Evolutionary conservation across 2,113 vertebrate genomes (phyloP).

Genomic region (Carassius auratus): DNA sequence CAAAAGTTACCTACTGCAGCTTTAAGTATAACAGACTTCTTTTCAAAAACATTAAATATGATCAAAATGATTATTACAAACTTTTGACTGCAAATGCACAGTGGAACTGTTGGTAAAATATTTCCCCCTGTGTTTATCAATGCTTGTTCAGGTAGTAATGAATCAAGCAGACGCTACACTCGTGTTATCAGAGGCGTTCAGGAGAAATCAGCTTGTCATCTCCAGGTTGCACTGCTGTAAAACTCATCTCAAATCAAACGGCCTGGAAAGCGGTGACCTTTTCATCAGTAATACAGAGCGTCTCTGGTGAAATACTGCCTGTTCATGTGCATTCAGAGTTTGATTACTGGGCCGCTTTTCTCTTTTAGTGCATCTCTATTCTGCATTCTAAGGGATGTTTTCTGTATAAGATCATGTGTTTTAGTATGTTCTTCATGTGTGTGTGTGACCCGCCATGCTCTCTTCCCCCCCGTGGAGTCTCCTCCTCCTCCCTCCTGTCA

Average conservation of each 20-base stretch:
- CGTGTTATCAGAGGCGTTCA: neutral
- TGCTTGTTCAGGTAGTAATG: too few species aligned
- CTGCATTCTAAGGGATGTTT: neutral
- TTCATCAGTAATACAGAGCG: neutral
- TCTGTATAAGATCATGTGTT: neutral
- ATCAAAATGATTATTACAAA: too few species aligned
- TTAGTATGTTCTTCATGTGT: neutral
- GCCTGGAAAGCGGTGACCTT: constrained; percentile 10
- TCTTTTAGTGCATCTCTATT: neutral
- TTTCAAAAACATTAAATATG: too few species aligned
- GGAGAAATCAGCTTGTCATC: neutral
- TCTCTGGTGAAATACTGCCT: neutral
- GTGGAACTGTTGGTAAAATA: too few species aligned
- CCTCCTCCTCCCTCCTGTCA: neutral
- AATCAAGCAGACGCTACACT: too few species aligned
- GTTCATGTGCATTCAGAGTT: neutral
- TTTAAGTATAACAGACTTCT: too few species aligned
- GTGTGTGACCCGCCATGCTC: neutral
- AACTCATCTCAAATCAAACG: neutral
- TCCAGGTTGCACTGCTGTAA: neutral
- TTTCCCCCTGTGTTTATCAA: too few species aligned
- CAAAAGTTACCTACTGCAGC: too few species aligned
- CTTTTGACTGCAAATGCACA: too few species aligned
- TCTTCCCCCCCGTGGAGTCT: constrained; percentile 57
- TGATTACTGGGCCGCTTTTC: neutral